These are phyloP conservation scores for Oxyruncus cristatus DNA, from an alignment of 2,113 vertebrate species.

Conservation along the genomic window DNA sequence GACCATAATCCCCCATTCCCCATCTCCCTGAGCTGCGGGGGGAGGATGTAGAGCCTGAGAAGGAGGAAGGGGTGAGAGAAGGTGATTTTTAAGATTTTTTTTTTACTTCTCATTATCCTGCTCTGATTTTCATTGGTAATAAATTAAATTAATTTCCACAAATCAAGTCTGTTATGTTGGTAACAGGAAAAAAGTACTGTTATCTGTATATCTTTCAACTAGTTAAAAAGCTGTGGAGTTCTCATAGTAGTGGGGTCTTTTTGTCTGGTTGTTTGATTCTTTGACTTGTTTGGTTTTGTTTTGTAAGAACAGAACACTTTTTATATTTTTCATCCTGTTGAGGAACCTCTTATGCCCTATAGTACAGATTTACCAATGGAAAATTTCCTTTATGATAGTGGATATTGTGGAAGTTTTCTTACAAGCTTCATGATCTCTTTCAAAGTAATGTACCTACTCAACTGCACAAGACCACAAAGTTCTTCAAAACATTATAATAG, in stretches of 20 bases:
- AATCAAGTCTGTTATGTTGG: accelerated
- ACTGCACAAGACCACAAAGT: not conserved
- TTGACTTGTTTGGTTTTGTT: not conserved
- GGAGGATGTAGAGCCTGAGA: not conserved
- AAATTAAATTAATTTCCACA: not conserved
- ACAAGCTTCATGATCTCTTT: not conserved
- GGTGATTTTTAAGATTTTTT: not conserved
- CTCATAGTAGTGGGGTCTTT: not conserved
- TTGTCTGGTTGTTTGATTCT: not conserved
- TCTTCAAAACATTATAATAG: not conserved
- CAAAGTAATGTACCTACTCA: not conserved
- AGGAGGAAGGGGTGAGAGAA: not conserved
- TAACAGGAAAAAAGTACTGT: not conserved
- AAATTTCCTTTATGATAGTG: not conserved
- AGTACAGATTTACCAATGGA: not conserved
- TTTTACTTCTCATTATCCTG: not conserved
- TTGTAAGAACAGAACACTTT: not conserved
- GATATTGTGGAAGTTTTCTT: not conserved
- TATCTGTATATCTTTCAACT: not conserved
- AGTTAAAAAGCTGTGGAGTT: not conserved
- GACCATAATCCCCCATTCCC: not conserved
- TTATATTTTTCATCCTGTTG: not conserved
- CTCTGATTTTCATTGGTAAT: not conserved
- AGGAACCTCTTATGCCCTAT: not conserved
- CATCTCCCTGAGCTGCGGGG: not conserved